These are phyloP conservation scores for Megalurothrips usitatus DNA, from an alignment of 2,888 invertebrate species.

Conservation along the genomic window DNA sequence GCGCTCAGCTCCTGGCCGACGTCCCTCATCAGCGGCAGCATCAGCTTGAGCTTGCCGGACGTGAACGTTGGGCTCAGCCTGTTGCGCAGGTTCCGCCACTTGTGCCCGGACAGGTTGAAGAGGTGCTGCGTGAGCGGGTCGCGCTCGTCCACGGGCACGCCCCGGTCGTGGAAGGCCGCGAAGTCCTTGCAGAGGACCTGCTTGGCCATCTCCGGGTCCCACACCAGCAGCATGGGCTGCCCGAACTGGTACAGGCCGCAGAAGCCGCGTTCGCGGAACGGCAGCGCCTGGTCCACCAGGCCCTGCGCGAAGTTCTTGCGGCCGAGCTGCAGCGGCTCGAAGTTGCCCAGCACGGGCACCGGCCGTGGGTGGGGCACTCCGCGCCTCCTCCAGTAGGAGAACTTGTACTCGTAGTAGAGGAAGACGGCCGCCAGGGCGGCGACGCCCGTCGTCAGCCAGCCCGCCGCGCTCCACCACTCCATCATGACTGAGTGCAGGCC, in stretches of 20 bases:
- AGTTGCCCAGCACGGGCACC: neutral
- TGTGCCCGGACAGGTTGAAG: slow-evolving; percentile 48
- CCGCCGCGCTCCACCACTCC: too few relatives aligned
- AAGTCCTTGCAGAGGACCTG: slow-evolving; percentile 50
- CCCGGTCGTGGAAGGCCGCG: slow-evolving; percentile 49
- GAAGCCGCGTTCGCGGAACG: neutral
- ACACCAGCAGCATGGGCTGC: slow-evolving; percentile 48
- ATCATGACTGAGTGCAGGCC: too few relatives aligned
- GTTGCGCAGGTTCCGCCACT: slow-evolving; percentile 52
- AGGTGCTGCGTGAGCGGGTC: slow-evolving; percentile 46
- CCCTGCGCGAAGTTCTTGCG: neutral
- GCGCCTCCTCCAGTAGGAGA: neutral
- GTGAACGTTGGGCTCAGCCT: slow-evolving; percentile 54
- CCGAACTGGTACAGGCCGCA: slow-evolving; percentile 50
- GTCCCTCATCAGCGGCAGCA: slow-evolving; percentile 50
- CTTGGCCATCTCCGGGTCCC: slow-evolving; percentile 50
- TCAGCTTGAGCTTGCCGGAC: slow-evolving; percentile 52
- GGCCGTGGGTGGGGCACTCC: neutral
- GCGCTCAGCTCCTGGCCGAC: slow-evolving; percentile 44
- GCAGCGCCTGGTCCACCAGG: neutral
- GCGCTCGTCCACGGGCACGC: slow-evolving; percentile 45
- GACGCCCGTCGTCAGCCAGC: neutral
- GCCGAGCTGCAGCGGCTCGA: neutral
- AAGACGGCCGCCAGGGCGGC: neutral
- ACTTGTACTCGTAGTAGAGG: neutral